phyloP scores from a whole-genome alignment of 2,113 vertebrate species.

The Saguinus imperator region DNA sequence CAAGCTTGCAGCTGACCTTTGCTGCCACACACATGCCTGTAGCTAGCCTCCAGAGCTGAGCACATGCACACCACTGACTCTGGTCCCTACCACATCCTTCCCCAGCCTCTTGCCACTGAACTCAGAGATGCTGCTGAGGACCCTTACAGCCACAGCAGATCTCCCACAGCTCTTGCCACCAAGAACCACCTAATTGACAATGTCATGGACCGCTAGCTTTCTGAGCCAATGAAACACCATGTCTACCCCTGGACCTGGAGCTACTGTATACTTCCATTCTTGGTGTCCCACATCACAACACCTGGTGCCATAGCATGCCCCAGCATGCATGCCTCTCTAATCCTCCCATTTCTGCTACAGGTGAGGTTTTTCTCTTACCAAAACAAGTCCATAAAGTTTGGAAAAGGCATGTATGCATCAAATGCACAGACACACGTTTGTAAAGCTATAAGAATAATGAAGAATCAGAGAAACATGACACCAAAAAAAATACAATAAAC shows the following conservation, averaged over 20 bases:
- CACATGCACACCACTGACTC: background rate
- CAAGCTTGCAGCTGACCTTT: background rate
- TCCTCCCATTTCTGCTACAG: background rate
- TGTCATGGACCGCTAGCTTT: background rate
- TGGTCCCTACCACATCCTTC: too few species aligned
- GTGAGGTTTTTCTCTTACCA: background rate
- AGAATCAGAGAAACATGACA: background rate
- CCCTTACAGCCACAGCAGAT: background rate
- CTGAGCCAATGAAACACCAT: background rate
- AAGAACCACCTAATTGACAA: background rate
- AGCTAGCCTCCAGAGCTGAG: background rate
- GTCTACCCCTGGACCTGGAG: background rate
- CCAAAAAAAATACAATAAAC: background rate
- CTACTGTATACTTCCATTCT: background rate
- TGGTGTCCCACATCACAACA: background rate
- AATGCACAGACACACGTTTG: background rate
- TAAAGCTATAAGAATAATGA: background rate
- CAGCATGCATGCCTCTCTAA: background rate
- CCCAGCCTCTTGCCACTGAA: background rate
- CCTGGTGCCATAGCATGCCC: too few species aligned
- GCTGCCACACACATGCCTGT: background rate
- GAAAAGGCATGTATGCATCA: background rate
- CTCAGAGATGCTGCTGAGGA: background rate
- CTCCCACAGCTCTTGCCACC: background rate
- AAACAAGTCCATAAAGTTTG: background rate